phyloP scores from a whole-genome alignment of 2,888 invertebrate genomes.

The Leucophenga maculata region DNA sequence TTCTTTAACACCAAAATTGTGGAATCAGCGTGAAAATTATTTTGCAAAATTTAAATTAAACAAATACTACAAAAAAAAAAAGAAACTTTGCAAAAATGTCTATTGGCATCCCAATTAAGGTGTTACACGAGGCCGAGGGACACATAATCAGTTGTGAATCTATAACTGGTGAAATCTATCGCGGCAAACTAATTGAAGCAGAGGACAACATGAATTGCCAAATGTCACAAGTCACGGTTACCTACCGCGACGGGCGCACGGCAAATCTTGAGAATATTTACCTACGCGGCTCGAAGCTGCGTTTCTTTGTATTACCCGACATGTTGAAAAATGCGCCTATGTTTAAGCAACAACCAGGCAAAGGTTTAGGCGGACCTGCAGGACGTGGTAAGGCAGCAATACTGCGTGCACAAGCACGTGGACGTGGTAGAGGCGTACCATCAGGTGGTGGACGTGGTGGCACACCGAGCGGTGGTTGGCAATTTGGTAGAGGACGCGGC shows the following conservation, averaged over 20 bases:
- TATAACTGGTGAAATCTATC: constrained; percentile 98
- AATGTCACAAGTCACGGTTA: constrained; percentile 93
- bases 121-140: constrained; percentile 99
- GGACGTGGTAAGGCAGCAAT: constrained; percentile 95
- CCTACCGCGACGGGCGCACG: constrained; percentile 94
- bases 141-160: constrained; percentile 99
- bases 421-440: constrained; percentile 57
- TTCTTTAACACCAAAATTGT: no score
- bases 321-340: constrained; percentile 99
- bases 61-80: no score
- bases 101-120: constrained; percentile 99
- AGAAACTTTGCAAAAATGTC: constrained; percentile 81
- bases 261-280: constrained; percentile 97
- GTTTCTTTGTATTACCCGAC: constrained; percentile 97
- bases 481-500: constrained; percentile 72
- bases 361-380: constrained; percentile 81
- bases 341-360: constrained; percentile 93
- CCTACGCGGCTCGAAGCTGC: constrained; percentile 97
- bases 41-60: no score
- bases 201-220: constrained; percentile 99
- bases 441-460: constrained; percentile 75
- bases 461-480: constrained; percentile 74
- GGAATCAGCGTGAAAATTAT: no score
- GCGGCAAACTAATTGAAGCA: constrained; percentile 98
- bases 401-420: constrained; percentile 82